Percentiles rank a stretch among this genome's conserved stretches.
phyloP scores from a whole-genome alignment of 1,140 invertebrate genomes.

The Stenopsyche tienmushanensis region DNA sequence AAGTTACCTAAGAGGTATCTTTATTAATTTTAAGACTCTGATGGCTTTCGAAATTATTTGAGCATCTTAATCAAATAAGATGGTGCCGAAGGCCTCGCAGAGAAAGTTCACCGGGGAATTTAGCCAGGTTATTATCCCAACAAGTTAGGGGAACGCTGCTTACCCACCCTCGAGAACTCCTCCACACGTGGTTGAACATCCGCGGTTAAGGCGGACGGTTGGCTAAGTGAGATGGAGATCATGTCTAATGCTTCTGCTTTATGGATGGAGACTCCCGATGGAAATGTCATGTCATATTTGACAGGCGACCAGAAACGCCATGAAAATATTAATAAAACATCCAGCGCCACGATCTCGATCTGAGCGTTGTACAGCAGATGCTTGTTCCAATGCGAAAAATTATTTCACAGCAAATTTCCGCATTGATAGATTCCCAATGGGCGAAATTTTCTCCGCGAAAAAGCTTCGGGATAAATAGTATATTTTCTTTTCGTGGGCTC shows the following conservation, averaged over 20 bases:
- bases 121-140: background rate
- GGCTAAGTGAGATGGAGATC: background rate
- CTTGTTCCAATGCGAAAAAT: too few relatives aligned
- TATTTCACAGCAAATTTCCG: too few relatives aligned
- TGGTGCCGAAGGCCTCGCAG: background rate
- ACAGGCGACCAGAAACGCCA: too few relatives aligned
- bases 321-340: too few relatives aligned
- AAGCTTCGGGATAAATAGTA: too few relatives aligned
- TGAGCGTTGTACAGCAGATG: too few relatives aligned
- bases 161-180: background rate
- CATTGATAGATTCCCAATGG: too few relatives aligned
- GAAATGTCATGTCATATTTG: too few relatives aligned
- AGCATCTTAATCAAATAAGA: background rate
- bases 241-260: background rate
- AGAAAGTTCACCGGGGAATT: background rate
- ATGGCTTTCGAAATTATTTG: background rate
- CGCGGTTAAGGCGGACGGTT: background rate
- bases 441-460: too few relatives aligned
- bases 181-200: background rate
- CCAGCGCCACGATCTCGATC: too few relatives aligned
- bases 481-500: too few relatives aligned
- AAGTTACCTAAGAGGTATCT: background rate
- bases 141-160: background rate
- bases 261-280: too few relatives aligned
- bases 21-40: background rate